phyloP scores from a whole-genome alignment of 2,888 invertebrate genomes.

The Cremastobaeus sp. region DNA sequence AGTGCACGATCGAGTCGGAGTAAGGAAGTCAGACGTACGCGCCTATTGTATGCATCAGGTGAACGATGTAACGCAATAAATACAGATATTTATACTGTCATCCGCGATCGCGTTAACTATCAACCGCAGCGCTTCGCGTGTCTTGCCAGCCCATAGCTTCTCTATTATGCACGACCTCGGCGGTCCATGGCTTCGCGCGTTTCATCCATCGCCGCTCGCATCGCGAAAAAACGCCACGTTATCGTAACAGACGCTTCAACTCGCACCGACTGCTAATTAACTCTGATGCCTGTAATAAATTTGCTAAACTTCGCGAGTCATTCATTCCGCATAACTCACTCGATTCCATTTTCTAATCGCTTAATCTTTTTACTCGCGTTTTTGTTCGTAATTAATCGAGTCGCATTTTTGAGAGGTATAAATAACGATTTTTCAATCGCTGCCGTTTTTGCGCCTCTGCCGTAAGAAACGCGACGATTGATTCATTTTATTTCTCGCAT shows the following conservation, averaged over 20 bases:
- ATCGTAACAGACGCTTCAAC: slow-evolving; percentile 36
- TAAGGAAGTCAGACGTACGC: slow-evolving; percentile 48
- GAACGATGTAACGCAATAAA: slow-evolving; percentile 53
- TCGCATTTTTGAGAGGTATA: slow-evolving; percentile 9
- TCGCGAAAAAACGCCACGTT: slow-evolving; percentile 26
- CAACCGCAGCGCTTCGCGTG: slow-evolving; percentile 36
- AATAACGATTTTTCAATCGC: neutral
- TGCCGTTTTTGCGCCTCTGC: too few species aligned
- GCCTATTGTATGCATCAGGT: slow-evolving; percentile 51
- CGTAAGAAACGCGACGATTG: too few species aligned
- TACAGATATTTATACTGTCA: slow-evolving; percentile 54
- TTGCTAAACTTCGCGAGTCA: neutral
- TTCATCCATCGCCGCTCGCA: slow-evolving; percentile 42
- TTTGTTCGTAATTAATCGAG: slow-evolving; percentile 1
- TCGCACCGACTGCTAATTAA: slow-evolving; percentile 34
- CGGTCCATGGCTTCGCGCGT: slow-evolving; percentile 40
- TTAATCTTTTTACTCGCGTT: neutral
- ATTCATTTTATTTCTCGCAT: too few species aligned
- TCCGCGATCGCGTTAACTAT: slow-evolving; percentile 54
- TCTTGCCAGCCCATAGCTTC: slow-evolving; percentile 44
- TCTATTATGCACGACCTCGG: slow-evolving; percentile 46
- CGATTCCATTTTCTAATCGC: neutral
- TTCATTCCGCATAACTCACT: neutral
- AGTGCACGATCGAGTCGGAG: slow-evolving; percentile 40
- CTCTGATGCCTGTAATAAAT: slow-evolving; percentile 32